Base-by-base conservation (phyloP, 2,797 vertebrate genomes). In the Sibirionetta formosa region DNA sequence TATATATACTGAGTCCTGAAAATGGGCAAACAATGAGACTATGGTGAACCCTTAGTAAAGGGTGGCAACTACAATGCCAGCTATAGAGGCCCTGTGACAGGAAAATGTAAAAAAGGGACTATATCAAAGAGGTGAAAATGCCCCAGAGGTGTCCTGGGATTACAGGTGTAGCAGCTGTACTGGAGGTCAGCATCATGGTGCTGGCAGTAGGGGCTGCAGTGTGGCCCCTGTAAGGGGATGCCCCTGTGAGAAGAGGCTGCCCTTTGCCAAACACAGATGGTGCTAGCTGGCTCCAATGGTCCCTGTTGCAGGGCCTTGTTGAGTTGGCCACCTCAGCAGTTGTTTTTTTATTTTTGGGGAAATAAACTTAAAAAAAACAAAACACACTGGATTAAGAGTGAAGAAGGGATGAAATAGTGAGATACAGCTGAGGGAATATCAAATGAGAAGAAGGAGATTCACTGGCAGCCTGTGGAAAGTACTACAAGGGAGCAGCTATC, bases 131-230 rank as follows among this genome's bases (percentile, higher is more conserved):
- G 11, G 17, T 35, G 11, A 82, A 78, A 73, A 66, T 0, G 1
- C 27, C 15, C 36, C 63, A 35, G 1, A 40, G 3, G 17, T 63
- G 18, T 14, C 36, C 38, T 69, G 27, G 15, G 10, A 40, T 38
- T 91, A 15, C 27, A 63, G 33, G 4, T 36, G 9, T 5, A 36
- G 33, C 64, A 23, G 6, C 24, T 20, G 14, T 50, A 29, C 1
- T 4, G 17, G 7, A 3, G 61, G 17, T 12, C 0, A 0, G 35
- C 38, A 22, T 29, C 36, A 20, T 10, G 15, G 29, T 19, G 2
- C 1, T 8, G 51, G 17, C 23, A 44, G 23, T 0, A 0, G 31
- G 4, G 11, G 7, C 27, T 26, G 35, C 27, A 33, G 48, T 23
- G n/a, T 0, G 20, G 46, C 13, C 16, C 18, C 38, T 23, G 26